These are phyloP conservation scores for Gymnothorax reevesii DNA, from an alignment of 2,797 vertebrate species.

Conservation along the genomic window DNA sequence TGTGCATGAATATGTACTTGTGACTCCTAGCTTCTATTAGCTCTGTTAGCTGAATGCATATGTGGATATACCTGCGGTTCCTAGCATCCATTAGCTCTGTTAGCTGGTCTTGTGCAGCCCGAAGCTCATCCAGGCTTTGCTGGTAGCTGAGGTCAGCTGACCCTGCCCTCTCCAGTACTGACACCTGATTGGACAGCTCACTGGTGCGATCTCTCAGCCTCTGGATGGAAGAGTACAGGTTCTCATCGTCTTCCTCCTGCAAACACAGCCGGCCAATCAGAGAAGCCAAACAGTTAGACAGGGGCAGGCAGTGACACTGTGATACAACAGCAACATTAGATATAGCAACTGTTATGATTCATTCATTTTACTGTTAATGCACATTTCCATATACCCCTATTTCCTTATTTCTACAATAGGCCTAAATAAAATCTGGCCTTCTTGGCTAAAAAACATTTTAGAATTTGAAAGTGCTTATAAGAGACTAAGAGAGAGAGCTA, in stretches of 20 bases:
- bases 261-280: background rate
- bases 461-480: background rate
- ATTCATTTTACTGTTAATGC: too few relatives aligned
- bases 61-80: slow-evolving; percentile 74
- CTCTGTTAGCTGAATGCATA: slow-evolving; percentile 23
- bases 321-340: too few relatives aligned
- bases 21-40: too few relatives aligned
- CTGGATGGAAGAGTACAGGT: slow-evolving; percentile 86
- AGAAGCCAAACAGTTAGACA: background rate
- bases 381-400: too few relatives aligned
- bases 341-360: too few relatives aligned
- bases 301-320: too few relatives aligned
- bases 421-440: too few relatives aligned
- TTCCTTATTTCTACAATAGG: too few relatives aligned
- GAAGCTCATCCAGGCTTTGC: slow-evolving; percentile 81
- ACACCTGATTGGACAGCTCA: slow-evolving; percentile 80
- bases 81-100: slow-evolving; percentile 83
- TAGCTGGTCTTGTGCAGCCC: slow-evolving; percentile 78
- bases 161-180: slow-evolving; percentile 75
- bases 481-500: too few relatives aligned
- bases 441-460: too few relatives aligned
- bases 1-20: too few relatives aligned
- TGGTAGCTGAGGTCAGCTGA: slow-evolving; percentile 78
- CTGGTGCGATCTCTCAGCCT: slow-evolving; percentile 80
- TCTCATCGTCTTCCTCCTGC: slow-evolving; percentile 86